Base-by-base conservation (phyloP, 2,888 invertebrate genomes). In the Sesia bembeciformis region DNA sequence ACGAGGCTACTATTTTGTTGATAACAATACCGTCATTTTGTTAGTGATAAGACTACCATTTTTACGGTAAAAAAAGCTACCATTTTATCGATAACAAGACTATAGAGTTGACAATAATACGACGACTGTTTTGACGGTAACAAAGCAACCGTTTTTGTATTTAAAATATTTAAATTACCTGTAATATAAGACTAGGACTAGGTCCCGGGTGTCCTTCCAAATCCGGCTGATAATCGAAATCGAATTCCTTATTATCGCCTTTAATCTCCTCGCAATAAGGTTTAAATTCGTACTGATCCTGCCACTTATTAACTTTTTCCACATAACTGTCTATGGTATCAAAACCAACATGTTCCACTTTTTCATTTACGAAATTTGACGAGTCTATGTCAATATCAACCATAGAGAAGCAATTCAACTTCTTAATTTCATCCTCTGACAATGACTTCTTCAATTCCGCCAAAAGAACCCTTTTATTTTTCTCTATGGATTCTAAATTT, bases 121-220 rank as follows among this genome's bases (percentile, higher is more conserved):
- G 23, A 23, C 23, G 23, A 23, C 23, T 2, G 23, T 23, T 23
- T 23, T 23, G 23, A 23, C 23, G 23, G 23, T 23, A 23, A 23
- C 23, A 23, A 23, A 23, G 23, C 23, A 23, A 23, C 23, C 23
- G 23, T 1, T 1, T 23, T 23, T 23, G 23, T 23, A 23, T 23
- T 23, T 1, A 23, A 23, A 23, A 23, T 23, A 23, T 23, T 23
- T 23, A 23, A 23, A 23, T 61, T 42, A 89, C 92, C 91, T 99
- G 98, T 5, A 98, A 81, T 58, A 98, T 94, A 61, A 97, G 93
- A 84, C 97, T 97, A 4, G 98, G 98, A 82, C 97, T 97, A 0
- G 98, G 98, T 3, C 98, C 98, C 0, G 96, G 93, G 81, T 98
- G 96, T 54, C 93, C 91, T 3, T 90, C 83, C 61, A 98, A 90